A percentile compares a stretch with the other conserved stretches of the same genome.
These are phyloP conservation scores for Pentalonia nigronervosa DNA, from an alignment of 1,140 invertebrate genomes.

Conservation along the genomic window DNA sequence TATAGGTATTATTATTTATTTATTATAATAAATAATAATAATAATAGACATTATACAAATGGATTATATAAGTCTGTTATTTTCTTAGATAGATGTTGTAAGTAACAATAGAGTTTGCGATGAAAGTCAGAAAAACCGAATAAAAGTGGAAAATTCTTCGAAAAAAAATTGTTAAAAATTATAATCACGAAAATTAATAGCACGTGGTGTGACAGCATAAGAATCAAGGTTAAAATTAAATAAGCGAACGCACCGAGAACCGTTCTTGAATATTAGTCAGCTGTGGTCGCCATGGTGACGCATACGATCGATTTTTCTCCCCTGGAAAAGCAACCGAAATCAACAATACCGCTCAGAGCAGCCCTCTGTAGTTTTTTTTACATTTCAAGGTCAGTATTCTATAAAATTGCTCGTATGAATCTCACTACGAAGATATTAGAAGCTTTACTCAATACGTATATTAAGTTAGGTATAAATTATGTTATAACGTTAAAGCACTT, in stretches of 20 bases:
- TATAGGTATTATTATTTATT: too few relatives aligned
- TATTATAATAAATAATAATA: background rate
- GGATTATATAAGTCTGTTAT: background rate
- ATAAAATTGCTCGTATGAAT: background rate
- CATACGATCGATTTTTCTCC: conserved; percentile 53
- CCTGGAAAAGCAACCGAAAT: conserved; percentile 44
- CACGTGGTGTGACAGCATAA: conserved; percentile 18
- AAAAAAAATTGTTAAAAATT: background rate
- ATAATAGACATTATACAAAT: background rate
- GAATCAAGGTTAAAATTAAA: conserved; percentile 47
- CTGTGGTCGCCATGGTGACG: conserved; percentile 44
- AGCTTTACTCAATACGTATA: background rate
- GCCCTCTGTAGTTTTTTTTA: conserved; percentile 42
- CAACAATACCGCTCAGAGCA: background rate
- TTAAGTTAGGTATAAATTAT: background rate
- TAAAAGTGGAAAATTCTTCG: background rate
- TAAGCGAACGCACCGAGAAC: background rate
- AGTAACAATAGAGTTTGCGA: background rate
- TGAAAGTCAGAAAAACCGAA: background rate
- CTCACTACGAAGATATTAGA: background rate
- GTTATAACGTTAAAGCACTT: background rate
- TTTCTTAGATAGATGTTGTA: background rate
- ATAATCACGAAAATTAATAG: background rate
- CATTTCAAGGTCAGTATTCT: conserved; percentile 44
- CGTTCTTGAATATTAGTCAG: conserved; percentile 26